A percentile compares a stretch with the other conserved stretches of the same genome.
These are phyloP conservation scores for Ptychochromis oligacanthus DNA, from an alignment of 2,113 vertebrate genomes.

Conservation along the genomic window DNA sequence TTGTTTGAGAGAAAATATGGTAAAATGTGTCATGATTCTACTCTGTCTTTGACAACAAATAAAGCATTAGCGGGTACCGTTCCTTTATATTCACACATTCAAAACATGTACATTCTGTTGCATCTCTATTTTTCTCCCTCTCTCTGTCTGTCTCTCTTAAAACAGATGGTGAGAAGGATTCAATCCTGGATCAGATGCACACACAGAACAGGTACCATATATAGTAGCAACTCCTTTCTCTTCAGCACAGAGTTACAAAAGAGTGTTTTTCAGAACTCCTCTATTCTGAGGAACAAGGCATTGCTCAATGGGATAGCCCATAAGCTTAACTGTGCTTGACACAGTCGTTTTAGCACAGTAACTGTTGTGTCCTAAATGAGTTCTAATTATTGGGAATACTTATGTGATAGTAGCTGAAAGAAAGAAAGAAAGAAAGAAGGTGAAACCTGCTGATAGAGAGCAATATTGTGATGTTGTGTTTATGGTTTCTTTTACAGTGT, in stretches of 20 bases:
- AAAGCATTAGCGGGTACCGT: not conserved
- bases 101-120: slow-evolving; percentile 19
- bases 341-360: slow-evolving; percentile 15
- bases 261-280: slow-evolving; percentile 12
- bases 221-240: slow-evolving; percentile 1
- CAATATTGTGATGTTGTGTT: slow-evolving; percentile 45
- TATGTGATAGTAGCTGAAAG: not conserved
- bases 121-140: not conserved
- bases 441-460: slow-evolving; percentile 24
- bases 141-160: slow-evolving; percentile 2
- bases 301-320: slow-evolving; percentile 12
- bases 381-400: slow-evolving; percentile 36
- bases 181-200: slow-evolving; percentile 26
- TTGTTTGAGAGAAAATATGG: slow-evolving; percentile 11
- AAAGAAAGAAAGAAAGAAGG: not conserved
- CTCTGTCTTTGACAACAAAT: slow-evolving; percentile 9
- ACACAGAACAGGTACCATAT: slow-evolving; percentile 19
- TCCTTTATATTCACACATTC: slow-evolving; percentile 4
- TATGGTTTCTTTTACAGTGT: slow-evolving; percentile 24
- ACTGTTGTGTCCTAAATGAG: slow-evolving; percentile 15
- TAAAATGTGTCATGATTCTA: not conserved
- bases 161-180: slow-evolving; percentile 43
- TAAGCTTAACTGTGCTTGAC: slow-evolving; percentile 8
- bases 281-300: slow-evolving; percentile 24
- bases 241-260: slow-evolving; percentile 1